Percentiles rank a stretch among this genome's conserved stretches.
phyloP scores from a whole-genome alignment of 2,888 invertebrate species.

The Opisthograptis luteolata region DNA sequence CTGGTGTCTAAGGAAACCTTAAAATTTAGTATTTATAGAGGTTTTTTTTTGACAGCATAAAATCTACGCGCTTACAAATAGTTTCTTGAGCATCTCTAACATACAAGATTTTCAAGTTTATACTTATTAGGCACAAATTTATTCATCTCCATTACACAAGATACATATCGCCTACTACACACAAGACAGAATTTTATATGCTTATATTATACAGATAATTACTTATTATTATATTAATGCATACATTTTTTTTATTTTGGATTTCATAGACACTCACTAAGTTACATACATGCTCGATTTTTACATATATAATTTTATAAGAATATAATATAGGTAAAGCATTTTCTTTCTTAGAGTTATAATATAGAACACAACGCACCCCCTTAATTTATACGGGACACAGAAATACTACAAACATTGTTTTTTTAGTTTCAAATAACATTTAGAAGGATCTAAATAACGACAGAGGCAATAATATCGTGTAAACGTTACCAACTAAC shows the following conservation, averaged over 20 bases:
- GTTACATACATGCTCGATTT: conserved; percentile 74
- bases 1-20: conserved; percentile 69
- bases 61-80: conserved; percentile 78
- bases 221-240: conserved; percentile 62
- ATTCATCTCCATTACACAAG: conserved; percentile 53
- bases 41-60: conserved; percentile 69
- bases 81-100: conserved; percentile 79
- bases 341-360: conserved; percentile 75
- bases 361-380: conserved; percentile 76
- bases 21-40: conserved; percentile 54
- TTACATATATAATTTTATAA: conserved; percentile 82
- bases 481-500: conserved; percentile 61
- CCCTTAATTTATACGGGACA: conserved; percentile 73
- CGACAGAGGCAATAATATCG: conserved; percentile 63
- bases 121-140: conserved; percentile 80
- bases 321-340: conserved; percentile 84
- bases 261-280: conserved; percentile 81
- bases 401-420: conserved; percentile 72
- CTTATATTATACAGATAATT: conserved; percentile 57
- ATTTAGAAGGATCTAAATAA: conserved; percentile 69
- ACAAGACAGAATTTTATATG: conserved; percentile 59
- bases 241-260: conserved; percentile 55
- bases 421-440: conserved; percentile 62
- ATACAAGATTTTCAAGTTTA: conserved; percentile 64
- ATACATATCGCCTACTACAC: conserved; percentile 69